phyloP scores from a whole-genome alignment of 2,888 invertebrate genomes.

The Sphinx pinastri region DNA sequence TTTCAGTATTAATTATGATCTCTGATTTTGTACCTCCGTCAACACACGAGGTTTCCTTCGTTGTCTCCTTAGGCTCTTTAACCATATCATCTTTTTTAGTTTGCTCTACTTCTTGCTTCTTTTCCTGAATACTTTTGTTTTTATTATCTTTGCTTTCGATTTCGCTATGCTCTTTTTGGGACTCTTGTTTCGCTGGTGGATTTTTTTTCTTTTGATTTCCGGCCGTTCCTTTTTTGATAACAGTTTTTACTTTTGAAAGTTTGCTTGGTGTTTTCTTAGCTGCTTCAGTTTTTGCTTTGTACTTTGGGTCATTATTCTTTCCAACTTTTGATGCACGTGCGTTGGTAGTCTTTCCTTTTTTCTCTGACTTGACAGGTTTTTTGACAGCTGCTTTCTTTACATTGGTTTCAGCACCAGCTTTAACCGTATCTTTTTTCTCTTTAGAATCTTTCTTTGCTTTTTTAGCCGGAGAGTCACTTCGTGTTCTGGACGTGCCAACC shows the following conservation, averaged over 20 bases:
- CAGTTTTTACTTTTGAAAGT: constrained; percentile 61
- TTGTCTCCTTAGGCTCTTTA: constrained; percentile 35
- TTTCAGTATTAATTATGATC: constrained; percentile 36
- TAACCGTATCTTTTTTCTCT: constrained; percentile 70
- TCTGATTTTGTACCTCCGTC: constrained; percentile 40
- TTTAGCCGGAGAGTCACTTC: constrained; percentile 63
- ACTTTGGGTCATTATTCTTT: constrained; percentile 65
- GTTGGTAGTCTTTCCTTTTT: constrained; percentile 54
- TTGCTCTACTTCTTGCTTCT: constrained; percentile 25
- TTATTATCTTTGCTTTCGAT: constrained; percentile 36
- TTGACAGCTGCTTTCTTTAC: constrained; percentile 56
- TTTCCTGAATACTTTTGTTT: constrained; percentile 30
- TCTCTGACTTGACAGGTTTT: constrained; percentile 52
- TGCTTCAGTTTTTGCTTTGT: constrained; percentile 72
- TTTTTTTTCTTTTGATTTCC: constrained; percentile 60
- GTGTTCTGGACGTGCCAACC: constrained; percentile 58
- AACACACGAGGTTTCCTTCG: constrained; percentile 37
- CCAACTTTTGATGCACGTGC: constrained; percentile 45
- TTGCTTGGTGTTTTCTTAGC: constrained; percentile 58
- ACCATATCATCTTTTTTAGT: constrained; percentile 31
- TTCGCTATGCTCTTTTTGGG: constrained; percentile 38
- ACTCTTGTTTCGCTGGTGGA: constrained; percentile 40
- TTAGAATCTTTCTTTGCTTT: constrained; percentile 67
- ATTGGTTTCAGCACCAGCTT: constrained; percentile 45
- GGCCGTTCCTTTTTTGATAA: constrained; percentile 57